A percentile compares a stretch with the other conserved stretches of the same genome.
phyloP scores from a whole-genome alignment of 2,888 invertebrate species.

The Eudasyphora cyanicolor region DNA sequence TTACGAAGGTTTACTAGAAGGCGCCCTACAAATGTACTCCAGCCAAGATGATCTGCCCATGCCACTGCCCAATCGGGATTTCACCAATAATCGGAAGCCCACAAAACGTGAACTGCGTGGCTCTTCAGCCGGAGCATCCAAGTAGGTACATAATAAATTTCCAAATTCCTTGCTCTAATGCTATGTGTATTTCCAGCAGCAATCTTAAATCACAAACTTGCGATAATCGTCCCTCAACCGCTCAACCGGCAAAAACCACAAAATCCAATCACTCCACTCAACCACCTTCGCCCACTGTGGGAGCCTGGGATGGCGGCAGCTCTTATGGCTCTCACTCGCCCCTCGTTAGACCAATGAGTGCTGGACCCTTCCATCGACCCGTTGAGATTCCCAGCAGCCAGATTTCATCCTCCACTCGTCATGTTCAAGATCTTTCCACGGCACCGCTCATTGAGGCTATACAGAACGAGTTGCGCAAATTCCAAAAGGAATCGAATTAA shows the following conservation, averaged over 20 bases:
- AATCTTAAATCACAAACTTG: constrained; percentile 70
- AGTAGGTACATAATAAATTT: constrained; percentile 67
- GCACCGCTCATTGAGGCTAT: constrained; percentile 92
- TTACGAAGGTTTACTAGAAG: constrained; percentile 79
- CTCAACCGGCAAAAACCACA: constrained; percentile 76
- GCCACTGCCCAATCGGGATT: constrained; percentile 76
- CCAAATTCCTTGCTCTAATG: neutral
- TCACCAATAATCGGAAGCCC: constrained; percentile 73
- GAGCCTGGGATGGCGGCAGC: constrained; percentile 82
- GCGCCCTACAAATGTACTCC: constrained; percentile 79
- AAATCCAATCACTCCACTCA: constrained; percentile 77
- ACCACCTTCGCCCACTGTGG: constrained; percentile 80
- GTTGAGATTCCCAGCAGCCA: constrained; percentile 76
- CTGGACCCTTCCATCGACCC: constrained; percentile 84
- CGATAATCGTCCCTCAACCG: constrained; percentile 77
- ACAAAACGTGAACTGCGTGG: constrained; percentile 77
- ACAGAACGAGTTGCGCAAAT: constrained; percentile 84
- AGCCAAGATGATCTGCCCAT: constrained; percentile 78
- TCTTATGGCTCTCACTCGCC: constrained; percentile 82
- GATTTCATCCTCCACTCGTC: constrained; percentile 65
- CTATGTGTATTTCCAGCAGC: constrained; percentile 67
- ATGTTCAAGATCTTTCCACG: constrained; percentile 86
- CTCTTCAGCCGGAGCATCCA: constrained; percentile 77
- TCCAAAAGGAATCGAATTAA: constrained; percentile 73
- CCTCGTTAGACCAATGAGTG: constrained; percentile 83